phyloP scores from a whole-genome alignment of 1,140 invertebrate species.

The Ceratosolen fusciceps region DNA sequence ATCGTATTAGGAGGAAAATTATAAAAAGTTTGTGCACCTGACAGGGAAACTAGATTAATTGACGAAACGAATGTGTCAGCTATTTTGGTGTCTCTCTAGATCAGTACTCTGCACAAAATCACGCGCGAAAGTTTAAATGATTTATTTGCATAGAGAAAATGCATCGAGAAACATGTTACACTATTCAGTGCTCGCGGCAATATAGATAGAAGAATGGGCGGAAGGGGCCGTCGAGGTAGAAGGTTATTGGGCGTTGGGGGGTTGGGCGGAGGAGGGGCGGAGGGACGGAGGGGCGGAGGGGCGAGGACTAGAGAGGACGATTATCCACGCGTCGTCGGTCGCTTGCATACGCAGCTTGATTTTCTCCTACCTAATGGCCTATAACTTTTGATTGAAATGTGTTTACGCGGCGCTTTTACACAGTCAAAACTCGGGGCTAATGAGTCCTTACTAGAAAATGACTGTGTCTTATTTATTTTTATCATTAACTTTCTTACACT shows the following conservation, averaged over 20 bases:
- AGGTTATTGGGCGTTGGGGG: too few relatives aligned
- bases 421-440: not conserved
- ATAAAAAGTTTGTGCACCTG: not conserved
- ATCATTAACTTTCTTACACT: not conserved
- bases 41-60: not conserved
- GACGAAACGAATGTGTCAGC: not conserved
- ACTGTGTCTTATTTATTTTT: not conserved
- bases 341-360: conserved; percentile 64
- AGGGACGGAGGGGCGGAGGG: conserved; percentile 60
- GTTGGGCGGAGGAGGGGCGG: too few relatives aligned
- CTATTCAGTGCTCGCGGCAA: not conserved
- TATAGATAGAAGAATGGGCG: not conserved
- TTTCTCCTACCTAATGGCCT: conserved; percentile 69
- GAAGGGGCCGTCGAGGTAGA: too few relatives aligned
- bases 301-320: conserved; percentile 69
- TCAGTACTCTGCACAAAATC: not conserved
- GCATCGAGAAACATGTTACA: not conserved
- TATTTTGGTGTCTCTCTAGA: not conserved
- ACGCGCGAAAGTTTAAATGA: conserved; percentile 40
- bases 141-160: conserved; percentile 54
- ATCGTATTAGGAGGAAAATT: not conserved
- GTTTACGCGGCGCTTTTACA: conserved; percentile 62
- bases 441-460: conserved; percentile 8
- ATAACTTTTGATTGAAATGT: conserved; percentile 68
- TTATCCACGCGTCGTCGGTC: conserved; percentile 51